Percentiles rank a stretch among this genome's conserved stretches.
Evolutionary conservation across 2,113 vertebrate genomes (phyloP).

Genomic region (Columbina picui): DNA sequence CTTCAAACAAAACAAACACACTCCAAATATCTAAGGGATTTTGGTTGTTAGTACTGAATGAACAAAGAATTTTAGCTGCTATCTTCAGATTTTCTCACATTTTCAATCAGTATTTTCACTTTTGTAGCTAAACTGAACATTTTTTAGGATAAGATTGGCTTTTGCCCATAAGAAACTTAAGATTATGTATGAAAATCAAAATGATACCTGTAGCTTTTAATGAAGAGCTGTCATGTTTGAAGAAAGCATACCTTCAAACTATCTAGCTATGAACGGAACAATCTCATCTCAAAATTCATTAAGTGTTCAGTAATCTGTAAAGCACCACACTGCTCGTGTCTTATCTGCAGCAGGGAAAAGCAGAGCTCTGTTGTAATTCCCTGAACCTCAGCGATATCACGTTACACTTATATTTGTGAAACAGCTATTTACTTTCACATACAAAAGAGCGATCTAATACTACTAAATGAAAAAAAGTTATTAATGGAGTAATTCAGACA

Average conservation of each 20-base stretch:
- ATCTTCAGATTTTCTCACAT: not conserved
- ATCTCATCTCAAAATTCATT: conserved; percentile 42
- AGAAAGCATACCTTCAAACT: conserved; percentile 12
- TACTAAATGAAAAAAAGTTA: not conserved
- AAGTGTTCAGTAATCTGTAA: conserved; percentile 18
- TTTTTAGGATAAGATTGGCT: not conserved
- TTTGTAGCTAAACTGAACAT: not conserved
- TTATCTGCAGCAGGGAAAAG: conserved; percentile 11
- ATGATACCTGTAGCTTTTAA: not conserved
- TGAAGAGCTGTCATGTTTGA: not conserved
- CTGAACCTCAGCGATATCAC: not conserved
- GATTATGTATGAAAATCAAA: not conserved
- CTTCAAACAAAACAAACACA: too few species aligned
- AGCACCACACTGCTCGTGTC: not conserved
- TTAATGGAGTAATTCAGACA: not conserved
- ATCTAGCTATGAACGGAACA: conserved; percentile 10
- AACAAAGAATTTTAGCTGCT: not conserved
- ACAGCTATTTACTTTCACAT: not conserved
- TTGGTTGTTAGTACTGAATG: not conserved
- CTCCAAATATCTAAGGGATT: not conserved
- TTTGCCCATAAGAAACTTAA: not conserved
- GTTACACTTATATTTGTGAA: not conserved
- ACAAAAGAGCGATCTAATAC: not conserved
- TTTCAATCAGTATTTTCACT: not conserved
- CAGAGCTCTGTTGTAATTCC: conserved; percentile 11